These are phyloP conservation scores for Anisognathus igniventris DNA, from an alignment of 2,797 vertebrate genomes.

Conservation along the genomic window DNA sequence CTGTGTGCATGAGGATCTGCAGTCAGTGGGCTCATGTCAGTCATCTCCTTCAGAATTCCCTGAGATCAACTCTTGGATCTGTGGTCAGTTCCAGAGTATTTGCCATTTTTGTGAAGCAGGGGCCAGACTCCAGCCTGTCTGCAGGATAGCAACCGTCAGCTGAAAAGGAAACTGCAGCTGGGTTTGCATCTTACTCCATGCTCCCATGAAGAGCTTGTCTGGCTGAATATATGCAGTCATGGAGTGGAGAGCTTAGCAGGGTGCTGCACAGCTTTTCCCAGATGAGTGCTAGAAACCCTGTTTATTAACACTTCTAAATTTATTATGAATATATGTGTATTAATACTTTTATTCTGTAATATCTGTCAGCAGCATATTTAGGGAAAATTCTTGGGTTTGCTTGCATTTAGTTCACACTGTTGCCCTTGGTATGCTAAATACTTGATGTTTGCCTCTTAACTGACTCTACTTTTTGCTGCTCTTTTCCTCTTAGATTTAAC, in stretches of 20 bases:
- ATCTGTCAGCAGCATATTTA: neutral
- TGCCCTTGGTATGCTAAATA: neutral
- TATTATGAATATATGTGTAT: neutral
- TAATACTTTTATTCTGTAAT: neutral
- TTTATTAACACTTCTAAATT: neutral
- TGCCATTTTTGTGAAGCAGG: neutral
- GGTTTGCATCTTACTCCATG: neutral
- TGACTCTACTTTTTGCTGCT: neutral
- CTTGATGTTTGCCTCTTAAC: neutral
- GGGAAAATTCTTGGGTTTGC: neutral
- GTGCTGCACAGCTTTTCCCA: neutral
- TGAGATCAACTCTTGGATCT: neutral
- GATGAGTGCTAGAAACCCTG: neutral
- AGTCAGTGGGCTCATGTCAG: neutral
- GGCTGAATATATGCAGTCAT: neutral
- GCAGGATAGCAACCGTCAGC: fast-evolving
- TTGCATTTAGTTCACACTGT: neutral
- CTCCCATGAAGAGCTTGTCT: neutral
- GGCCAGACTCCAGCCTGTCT: neutral
- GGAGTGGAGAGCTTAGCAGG: neutral
- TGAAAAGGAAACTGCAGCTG: neutral
- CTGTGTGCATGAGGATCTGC: fast-evolving
- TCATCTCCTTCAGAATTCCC: neutral
- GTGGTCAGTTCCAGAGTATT: neutral
- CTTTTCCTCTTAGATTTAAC: conserved; percentile 84